A percentile compares a stretch with the other conserved stretches of the same genome.
phyloP scores from a whole-genome alignment of 2,797 vertebrate species.

The Acomys russatus region DNA sequence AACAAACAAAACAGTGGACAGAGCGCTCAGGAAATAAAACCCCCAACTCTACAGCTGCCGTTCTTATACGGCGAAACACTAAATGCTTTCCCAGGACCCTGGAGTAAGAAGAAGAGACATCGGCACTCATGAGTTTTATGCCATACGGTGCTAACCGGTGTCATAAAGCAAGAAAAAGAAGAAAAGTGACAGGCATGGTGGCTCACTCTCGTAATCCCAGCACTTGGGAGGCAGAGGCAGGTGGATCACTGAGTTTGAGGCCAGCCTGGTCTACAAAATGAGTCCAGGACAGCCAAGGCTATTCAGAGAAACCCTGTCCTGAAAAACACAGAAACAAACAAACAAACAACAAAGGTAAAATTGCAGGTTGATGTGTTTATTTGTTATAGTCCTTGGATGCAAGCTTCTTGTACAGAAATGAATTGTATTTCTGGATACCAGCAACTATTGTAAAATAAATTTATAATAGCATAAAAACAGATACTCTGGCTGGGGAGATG shows the following conservation, averaged over 20 bases:
- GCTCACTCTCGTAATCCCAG: no score
- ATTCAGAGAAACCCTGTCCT: no score
- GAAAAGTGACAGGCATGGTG: no score
- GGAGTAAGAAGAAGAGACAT: background rate
- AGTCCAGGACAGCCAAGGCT: no score
- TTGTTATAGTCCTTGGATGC: constrained; percentile 13
- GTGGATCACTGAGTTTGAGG: no score
- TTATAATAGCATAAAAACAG: constrained; percentile 18
- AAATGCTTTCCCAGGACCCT: background rate
- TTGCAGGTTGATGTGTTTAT: background rate
- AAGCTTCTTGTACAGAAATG: background rate
- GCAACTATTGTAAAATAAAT: background rate
- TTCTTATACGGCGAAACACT: background rate
- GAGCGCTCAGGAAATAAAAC: no score
- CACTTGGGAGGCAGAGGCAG: no score
- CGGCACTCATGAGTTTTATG: background rate
- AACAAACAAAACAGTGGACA: background rate
- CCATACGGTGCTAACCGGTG: background rate
- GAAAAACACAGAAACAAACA: no score
- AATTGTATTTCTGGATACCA: background rate
- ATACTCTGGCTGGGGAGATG: no score
- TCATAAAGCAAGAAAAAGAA: constrained; percentile 65
- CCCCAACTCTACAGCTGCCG: background rate
- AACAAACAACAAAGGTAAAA: background rate
- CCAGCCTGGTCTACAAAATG: no score